Conservation (phyloP, 2,113 vertebrate species). For the Rhabdornis inornatus region DNA sequence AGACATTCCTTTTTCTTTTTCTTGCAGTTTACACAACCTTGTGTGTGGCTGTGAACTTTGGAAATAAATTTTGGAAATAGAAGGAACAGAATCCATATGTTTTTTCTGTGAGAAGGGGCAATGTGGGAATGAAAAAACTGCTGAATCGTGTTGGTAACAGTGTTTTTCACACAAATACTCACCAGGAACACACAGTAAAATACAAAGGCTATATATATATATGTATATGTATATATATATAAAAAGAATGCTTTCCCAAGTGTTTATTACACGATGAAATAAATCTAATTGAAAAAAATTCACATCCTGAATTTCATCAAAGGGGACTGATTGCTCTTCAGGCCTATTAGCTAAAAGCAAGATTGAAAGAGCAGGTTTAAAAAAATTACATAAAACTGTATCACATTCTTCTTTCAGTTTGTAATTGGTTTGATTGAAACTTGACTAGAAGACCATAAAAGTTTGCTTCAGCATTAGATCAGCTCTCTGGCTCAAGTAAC, state of each 20-base stretch:
- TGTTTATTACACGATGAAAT: slow-evolving; percentile 58
- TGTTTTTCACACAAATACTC: slow-evolving; percentile 1
- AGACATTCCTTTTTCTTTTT: not conserved
- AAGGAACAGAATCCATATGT: not conserved
- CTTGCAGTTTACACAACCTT: not conserved
- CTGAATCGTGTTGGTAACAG: not conserved
- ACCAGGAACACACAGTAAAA: slow-evolving; percentile 23
- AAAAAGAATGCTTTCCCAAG: slow-evolving; percentile 47
- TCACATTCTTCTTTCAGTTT: not conserved
- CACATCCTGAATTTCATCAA: slow-evolving; percentile 5
- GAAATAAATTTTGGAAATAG: not conserved
- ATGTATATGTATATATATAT: not conserved
- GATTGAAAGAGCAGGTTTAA: slow-evolving; percentile 31
- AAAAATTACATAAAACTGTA: not conserved
- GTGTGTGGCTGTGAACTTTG: not conserved
- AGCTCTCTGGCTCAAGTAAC: not conserved
- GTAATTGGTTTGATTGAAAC: not conserved
- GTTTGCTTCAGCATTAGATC: not conserved
- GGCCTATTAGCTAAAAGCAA: slow-evolving; percentile 36
- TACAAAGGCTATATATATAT: slow-evolving; percentile 33
- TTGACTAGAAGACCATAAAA: not conserved
- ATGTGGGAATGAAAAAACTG: not conserved
- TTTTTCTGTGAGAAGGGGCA: not conserved
- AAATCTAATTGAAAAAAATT: slow-evolving; percentile 34
- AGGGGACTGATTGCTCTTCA: slow-evolving; percentile 35